Evolutionary conservation across 2,797 vertebrate species (phyloP).

Genomic region (Poeciliopsis turneri): DNA sequence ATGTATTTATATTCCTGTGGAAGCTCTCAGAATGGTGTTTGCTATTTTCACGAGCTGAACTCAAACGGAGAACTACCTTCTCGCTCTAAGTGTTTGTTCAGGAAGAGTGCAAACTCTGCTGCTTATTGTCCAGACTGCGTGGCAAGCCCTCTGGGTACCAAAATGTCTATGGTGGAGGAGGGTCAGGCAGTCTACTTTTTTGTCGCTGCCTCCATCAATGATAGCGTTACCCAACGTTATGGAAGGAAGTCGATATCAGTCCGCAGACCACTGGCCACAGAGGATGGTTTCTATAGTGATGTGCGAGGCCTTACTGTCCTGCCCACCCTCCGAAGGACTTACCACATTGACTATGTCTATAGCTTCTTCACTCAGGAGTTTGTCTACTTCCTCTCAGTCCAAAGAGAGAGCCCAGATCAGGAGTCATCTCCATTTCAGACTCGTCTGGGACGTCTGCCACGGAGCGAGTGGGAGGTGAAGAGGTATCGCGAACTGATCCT

Average conservation of each 20-base stretch:
- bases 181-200: constrained; percentile 87
- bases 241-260: constrained; percentile 89
- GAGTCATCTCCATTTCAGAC: constrained; percentile 84
- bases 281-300: constrained; percentile 85
- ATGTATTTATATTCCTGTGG: constrained; percentile 91
- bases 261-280: constrained; percentile 85
- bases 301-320: constrained; percentile 87
- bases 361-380: constrained; percentile 85
- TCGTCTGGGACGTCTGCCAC: constrained; percentile 85
- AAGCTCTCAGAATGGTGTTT: constrained; percentile 86
- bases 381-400: constrained; percentile 92
- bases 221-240: constrained; percentile 82
- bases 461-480: constrained; percentile 82
- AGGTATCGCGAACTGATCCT: constrained; percentile 90
- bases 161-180: constrained; percentile 85
- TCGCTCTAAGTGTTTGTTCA: constrained; percentile 85
- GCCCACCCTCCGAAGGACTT: constrained; percentile 78
- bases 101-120: constrained; percentile 76
- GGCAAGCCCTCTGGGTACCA: constrained; percentile 90
- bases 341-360: constrained; percentile 89
- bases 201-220: constrained; percentile 86
- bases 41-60: constrained; percentile 87
- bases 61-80: constrained; percentile 58
- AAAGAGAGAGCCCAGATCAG: constrained; percentile 77
- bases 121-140: constrained; percentile 89